Conservation (phyloP, 2,113 vertebrate genomes). For the Ondatra zibethicus region DNA sequence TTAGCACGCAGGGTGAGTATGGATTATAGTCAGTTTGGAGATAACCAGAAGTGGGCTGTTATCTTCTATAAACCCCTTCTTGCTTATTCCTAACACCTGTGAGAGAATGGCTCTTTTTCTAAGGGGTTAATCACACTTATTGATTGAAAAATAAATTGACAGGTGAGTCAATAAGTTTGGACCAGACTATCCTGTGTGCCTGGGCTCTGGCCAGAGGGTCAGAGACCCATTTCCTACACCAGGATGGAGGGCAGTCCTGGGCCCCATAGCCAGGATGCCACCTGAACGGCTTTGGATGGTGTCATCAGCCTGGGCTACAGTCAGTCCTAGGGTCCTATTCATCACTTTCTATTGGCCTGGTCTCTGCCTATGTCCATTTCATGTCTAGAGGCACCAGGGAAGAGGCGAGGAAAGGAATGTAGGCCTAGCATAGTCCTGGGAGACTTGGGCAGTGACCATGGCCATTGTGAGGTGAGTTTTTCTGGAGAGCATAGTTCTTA, state of each 20-base stretch:
- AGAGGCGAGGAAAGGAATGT: neutral
- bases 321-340: neutral
- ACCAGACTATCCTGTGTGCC: neutral
- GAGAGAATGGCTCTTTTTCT: neutral
- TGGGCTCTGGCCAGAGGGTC: neutral
- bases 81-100: neutral
- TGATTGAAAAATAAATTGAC: neutral
- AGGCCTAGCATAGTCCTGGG: neutral
- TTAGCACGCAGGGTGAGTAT: neutral
- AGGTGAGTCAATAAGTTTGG: neutral
- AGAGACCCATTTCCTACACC: neutral
- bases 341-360: neutral
- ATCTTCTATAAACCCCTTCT: neutral
- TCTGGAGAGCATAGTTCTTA: neutral
- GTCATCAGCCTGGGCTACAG: neutral
- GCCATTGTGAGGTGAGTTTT: neutral
- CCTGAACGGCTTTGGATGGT: neutral
- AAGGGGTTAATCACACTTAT: conserved; percentile 36
- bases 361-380: neutral
- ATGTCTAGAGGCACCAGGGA: neutral
- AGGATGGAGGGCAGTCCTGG: neutral
- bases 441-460: accelerated
- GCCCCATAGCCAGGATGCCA: neutral
- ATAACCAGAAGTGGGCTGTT: neutral
- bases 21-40: neutral